Evolutionary conservation across 1,140 invertebrate species (phyloP), one percentile per base, ranked within the genome.

Genomic region (Holcopasites calliopsidis): DNA sequence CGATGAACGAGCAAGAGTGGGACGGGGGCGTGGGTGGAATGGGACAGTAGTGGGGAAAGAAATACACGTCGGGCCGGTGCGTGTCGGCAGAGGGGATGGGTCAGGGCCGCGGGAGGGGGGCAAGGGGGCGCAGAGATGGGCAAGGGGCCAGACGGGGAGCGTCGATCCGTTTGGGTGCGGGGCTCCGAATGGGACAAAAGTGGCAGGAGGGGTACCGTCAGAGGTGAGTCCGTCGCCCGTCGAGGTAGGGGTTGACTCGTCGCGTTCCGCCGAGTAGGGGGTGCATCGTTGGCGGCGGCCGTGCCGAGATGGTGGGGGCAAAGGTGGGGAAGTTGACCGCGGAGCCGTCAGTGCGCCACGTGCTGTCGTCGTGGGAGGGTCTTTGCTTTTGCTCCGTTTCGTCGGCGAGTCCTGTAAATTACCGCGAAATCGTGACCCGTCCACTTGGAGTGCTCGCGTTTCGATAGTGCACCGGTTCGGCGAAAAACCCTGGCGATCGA

Each of bases 331-430:
- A 78, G 84, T 79, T 77, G 79, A 80, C 64, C 84, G 76, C 83
- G 77, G 84, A 84, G 83, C 86, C 89, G 89, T 90, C 90, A 91
- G 90, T 91, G 89, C 90, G 90, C 89, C 90, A 91, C 90, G 90
- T 91, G 90, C 90, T 91, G 90, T 84, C 90, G 88, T 87, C 77
- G 87, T 70, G 88, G 78, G 78, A 89, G 86, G 90, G 87, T 90
- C 88, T 87, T 83, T 65, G 72, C 83, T 86, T 79, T 76, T n/a
- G 81, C 76, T 76, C 64, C 76, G 81, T 76, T 82, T 44, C 42
- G 50, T 42, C 60, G 50, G 26, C 28, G 23, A 38, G 42, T 61
- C 79, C 42, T 71, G 78, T 68, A 62, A n/a, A 79, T 66, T 70
- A 64, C 31, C 78, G 79, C 55, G 79, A 38, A 23, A 82, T 61